Percentiles rank a stretch among this genome's conserved stretches.
Conservation (phyloP, 2,888 invertebrate genomes). For the Leucophora obtusa region DNA sequence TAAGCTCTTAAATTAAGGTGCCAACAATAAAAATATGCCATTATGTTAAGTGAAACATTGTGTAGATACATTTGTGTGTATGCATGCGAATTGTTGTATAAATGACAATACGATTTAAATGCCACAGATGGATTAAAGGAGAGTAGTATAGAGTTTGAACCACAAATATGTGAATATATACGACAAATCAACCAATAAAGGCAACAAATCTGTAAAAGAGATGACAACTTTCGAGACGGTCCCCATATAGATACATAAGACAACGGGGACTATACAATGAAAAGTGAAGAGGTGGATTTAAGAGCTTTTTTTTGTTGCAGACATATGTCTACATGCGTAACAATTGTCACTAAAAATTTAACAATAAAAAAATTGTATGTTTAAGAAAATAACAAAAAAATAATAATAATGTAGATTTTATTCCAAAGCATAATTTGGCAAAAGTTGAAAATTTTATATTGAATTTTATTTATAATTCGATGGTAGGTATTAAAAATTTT, state of each 20-base stretch:
- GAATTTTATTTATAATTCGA: neutral
- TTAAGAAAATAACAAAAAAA: neutral
- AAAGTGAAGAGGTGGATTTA: conserved; percentile 62
- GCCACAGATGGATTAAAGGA: conserved; percentile 9
- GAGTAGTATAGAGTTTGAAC: conserved; percentile 13
- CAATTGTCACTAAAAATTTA: conserved; percentile 56
- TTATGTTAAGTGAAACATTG: conserved; percentile 60
- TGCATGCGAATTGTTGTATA: neutral
- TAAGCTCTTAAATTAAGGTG: conserved; percentile 74
- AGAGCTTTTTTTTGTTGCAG: conserved; percentile 38
- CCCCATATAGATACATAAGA: neutral
- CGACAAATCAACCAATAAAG: conserved; percentile 63
- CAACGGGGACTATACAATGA: neutral
- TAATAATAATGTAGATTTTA: conserved; percentile 1
- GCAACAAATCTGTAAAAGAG: conserved; percentile 63
- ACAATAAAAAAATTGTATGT: conserved; percentile 44
- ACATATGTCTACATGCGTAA: conserved; percentile 58
- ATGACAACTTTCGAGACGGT: conserved; percentile 56
- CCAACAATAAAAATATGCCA: conserved; percentile 71
- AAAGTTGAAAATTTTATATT: neutral
- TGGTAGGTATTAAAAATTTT: neutral
- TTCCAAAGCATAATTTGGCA: neutral
- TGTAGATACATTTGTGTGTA: neutral
- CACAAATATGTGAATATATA: conserved; percentile 46
- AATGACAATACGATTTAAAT: conserved; percentile 47